Conservation (phyloP, 2,113 vertebrate genomes). For the Tretioscincus oriximinensis region DNA sequence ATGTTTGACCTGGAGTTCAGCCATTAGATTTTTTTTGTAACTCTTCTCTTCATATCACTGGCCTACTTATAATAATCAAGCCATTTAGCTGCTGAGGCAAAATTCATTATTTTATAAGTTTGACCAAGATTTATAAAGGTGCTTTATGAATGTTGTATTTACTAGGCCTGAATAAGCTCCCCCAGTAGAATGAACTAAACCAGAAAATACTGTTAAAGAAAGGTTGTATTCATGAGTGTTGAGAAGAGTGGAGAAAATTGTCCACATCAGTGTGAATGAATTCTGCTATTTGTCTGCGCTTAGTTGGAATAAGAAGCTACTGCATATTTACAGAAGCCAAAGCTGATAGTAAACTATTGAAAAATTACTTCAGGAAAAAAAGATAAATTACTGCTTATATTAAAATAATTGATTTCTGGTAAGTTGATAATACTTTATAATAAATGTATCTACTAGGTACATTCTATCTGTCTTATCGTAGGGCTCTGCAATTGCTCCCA, state of each 20-base stretch:
- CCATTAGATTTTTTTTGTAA: constrained; percentile 37
- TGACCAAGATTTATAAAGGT: constrained; percentile 39
- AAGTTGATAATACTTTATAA: not conserved
- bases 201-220: constrained; percentile 48
- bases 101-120: constrained; percentile 54
- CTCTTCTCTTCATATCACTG: constrained; percentile 43
- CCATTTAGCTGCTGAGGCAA: constrained; percentile 23
- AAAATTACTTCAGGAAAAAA: not conserved
- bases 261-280: constrained; percentile 30
- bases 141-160: constrained; percentile 52
- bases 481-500: no score
- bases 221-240: constrained; percentile 18
- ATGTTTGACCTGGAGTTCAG: constrained; percentile 55
- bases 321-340: constrained; percentile 24
- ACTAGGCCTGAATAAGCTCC: constrained; percentile 36
- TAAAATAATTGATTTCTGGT: not conserved
- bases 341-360: not conserved
- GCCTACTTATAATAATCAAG: constrained; percentile 43
- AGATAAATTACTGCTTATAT: not conserved
- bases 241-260: constrained; percentile 2
- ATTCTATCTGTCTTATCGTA: no score
- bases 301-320: constrained; percentile 11
- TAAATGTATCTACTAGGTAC: no score
- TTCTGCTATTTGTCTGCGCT: constrained; percentile 26
- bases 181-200: constrained; percentile 36